phyloP scores from a whole-genome alignment of 2,888 invertebrate genomes.

The Apeira syringaria region DNA sequence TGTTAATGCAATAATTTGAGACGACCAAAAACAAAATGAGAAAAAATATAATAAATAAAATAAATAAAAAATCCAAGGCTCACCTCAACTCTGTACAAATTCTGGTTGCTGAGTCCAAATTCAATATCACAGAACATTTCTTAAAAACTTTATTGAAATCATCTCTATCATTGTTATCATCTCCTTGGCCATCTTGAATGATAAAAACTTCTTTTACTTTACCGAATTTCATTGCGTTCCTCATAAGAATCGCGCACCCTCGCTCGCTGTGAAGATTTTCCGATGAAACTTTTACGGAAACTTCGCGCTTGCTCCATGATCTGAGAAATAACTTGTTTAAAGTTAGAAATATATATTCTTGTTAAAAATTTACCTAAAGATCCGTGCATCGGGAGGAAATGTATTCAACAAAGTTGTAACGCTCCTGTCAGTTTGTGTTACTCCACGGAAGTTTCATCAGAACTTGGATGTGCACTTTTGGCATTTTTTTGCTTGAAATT shows the following conservation, averaged over 20 bases:
- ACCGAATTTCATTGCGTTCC: conserved; percentile 47
- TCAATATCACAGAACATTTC: conserved; percentile 40
- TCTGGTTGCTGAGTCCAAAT: conserved; percentile 50
- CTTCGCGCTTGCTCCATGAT: conserved; percentile 42
- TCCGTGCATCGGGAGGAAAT: conserved; percentile 9
- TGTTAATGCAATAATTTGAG: too few species aligned
- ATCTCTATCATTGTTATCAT: conserved; percentile 18
- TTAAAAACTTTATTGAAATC: conserved; percentile 30
- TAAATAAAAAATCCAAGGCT: conserved; percentile 8
- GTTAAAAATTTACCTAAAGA: conserved; percentile 20
- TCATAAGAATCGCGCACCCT: conserved; percentile 43
- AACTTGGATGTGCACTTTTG: background rate
- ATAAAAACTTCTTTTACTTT: conserved; percentile 52
- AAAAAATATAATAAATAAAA: background rate
- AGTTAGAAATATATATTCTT: conserved; percentile 19
- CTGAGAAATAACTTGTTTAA: conserved; percentile 33
- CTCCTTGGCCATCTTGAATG: conserved; percentile 28
- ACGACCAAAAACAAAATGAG: background rate
- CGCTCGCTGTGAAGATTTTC: conserved; percentile 46
- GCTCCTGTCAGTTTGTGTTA: conserved; percentile 2
- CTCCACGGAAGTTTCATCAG: conserved; percentile 3
- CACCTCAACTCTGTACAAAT: conserved; percentile 51
- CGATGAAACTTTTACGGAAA: conserved; percentile 42
- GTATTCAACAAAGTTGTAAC: conserved; percentile 14
- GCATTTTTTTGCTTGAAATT: background rate